Percentiles rank a stretch among this genome's conserved stretches.
Evolutionary conservation across 2,888 invertebrate species (phyloP).

Genomic region (Diarsia dahlii): DNA sequence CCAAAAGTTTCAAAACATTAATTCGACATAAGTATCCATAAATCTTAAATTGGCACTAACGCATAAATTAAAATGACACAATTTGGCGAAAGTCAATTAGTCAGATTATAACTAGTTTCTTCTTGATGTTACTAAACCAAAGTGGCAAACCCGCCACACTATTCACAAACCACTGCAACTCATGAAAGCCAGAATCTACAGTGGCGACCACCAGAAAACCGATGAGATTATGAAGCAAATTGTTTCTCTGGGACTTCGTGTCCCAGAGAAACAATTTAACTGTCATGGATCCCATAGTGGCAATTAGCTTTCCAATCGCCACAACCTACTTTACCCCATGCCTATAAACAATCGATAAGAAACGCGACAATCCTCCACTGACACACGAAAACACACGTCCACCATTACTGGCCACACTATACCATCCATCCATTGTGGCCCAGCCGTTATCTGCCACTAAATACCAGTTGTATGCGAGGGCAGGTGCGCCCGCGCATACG

Average conservation of each 20-base stretch:
- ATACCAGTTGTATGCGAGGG: conserved; percentile 47
- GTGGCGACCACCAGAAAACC: too few relatives aligned
- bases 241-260: too few relatives aligned
- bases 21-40: background rate
- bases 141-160: background rate
- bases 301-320: background rate
- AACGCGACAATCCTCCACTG: conserved; percentile 39
- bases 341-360: conserved; percentile 51
- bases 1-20: background rate
- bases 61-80: background rate
- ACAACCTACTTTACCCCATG: background rate
- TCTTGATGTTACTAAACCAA: background rate
- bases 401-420: conserved; percentile 34
- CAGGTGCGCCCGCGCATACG: conserved; percentile 60
- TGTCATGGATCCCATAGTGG: too few relatives aligned
- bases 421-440: conserved; percentile 45
- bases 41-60: background rate
- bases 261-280: too few relatives aligned
- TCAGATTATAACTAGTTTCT: background rate
- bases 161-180: too few relatives aligned
- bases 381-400: conserved; percentile 43
- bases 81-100: background rate
- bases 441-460: conserved; percentile 53
- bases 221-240: too few relatives aligned
- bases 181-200: too few relatives aligned